Conservation (phyloP, 2,113 vertebrate genomes). For the Ptychochromis oligacanthus region DNA sequence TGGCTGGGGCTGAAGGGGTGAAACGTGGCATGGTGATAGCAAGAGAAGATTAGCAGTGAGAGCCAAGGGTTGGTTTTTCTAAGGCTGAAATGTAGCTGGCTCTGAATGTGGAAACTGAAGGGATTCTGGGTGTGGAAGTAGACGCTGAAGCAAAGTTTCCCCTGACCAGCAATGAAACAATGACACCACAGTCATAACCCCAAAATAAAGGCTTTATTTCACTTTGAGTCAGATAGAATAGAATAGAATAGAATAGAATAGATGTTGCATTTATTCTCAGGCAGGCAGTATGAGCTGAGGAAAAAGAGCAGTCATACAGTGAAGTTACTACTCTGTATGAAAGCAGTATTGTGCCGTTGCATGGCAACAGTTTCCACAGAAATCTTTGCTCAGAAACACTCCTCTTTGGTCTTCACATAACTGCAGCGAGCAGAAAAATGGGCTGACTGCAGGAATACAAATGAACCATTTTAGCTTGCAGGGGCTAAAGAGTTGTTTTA, state of each 20-base stretch:
- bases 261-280: constrained; percentile 11
- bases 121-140: constrained; percentile 54
- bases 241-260: constrained; percentile 4
- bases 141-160: constrained; percentile 55
- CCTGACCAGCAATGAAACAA: constrained; percentile 24
- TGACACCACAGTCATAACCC: constrained; percentile 32
- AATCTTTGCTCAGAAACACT: constrained; percentile 75
- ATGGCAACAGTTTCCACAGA: constrained; percentile 82
- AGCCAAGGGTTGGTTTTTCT: constrained; percentile 25
- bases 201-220: constrained; percentile 16
- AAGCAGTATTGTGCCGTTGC: constrained; percentile 77
- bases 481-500: not conserved
- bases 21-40: not conserved
- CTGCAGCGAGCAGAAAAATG: constrained; percentile 55
- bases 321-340: constrained; percentile 61
- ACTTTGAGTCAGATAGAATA: not conserved
- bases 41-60: constrained; percentile 18
- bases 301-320: constrained; percentile 62
- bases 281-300: constrained; percentile 17
- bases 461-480: constrained; percentile 40
- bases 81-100: constrained; percentile 41
- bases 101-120: constrained; percentile 55
- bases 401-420: constrained; percentile 64
- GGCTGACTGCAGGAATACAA: constrained; percentile 60
- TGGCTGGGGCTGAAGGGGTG: constrained; percentile 53